Base-by-base conservation (phyloP, 2,113 vertebrate species). In the Microcebus jonahi region DNA sequence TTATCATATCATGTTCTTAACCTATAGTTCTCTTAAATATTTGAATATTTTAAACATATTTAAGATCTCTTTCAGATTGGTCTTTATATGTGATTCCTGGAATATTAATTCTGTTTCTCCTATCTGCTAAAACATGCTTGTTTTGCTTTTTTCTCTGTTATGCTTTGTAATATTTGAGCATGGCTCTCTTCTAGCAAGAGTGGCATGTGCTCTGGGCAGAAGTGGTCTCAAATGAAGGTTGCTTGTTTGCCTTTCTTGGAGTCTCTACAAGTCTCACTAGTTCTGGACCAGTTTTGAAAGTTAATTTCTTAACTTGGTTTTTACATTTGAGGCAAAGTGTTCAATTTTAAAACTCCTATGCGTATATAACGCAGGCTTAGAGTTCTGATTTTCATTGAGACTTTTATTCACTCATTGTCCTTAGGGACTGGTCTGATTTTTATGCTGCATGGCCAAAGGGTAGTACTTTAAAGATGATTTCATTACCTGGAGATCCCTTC, bases 271-370 rank as follows among this genome's bases (percentile, higher is more conserved):
- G 18, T 68, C 85, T 96, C 50, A 83, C 27, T n/a, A 93, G 34
- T 45, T 79, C 42, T 70, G 18, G 27, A 83, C 27, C 55, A 87
- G n/a, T 83, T 84, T 87, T 63, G 18, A 88, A 87, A 87, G 70
- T 53, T 73, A 76, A 91, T 77, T 96, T 93, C 45, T 95, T 65
- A 50, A 61, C 14, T 65, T 93, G 67, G 3, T 53, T 89, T 84
- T 88, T 76, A 83, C 14, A 71, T 8, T 34, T 82, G 50, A 68
- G 36, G n/a, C 3, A 92, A 73, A 81, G 7, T 68, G 29, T 36
- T 96, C 18, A 92, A 83, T 86, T 61, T 92, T 67, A 92, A 95
- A 31, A 4, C 7, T 25, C 42, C 7, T 8, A 42, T 50, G 4
- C 25, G 55, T 34, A 90, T 6, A 31, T 36, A 90, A 85, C 36